Base-by-base conservation (phyloP, 2,888 invertebrate species). In the Pogonocherus hispidulus region DNA sequence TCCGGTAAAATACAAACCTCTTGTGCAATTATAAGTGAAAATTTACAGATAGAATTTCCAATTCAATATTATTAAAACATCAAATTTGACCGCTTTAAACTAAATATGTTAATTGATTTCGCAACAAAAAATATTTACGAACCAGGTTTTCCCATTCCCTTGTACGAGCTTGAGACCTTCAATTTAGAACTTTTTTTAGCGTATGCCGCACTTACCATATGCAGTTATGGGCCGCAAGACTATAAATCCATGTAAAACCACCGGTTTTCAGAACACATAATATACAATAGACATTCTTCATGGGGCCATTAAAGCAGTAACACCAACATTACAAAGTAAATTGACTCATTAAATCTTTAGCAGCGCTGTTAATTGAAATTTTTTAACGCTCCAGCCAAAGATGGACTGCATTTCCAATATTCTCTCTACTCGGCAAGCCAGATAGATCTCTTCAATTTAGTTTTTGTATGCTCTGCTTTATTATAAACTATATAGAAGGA, bases 311-410 rank as follows among this genome's bases (percentile, higher is more conserved):
- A 60, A 62, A 62, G 62, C 66, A 55, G 55, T 55, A 47, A 37
- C 66, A 62, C 55, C 55, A 62, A 47, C 66, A 62, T 56, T 62
- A 55, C 55, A 44, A 47, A 22, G 44, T 37, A 23, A 67, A 69
- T 65, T 60, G 65, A 69, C 47, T 69, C 62, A 65, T 65, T 69
- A 65, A 69, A 69, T 69, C 69, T 60, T 51, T 62, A 51, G 51
- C 69, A 47, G 52, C 60, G 41, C 62, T 51, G 49, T 65, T 65
- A 65, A 69, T 65, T 65, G 62, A 22, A 51, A 56, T 67, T 69
- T 69, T 64, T 59, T 35, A 23, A 18, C 55, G 23, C 11, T 11
- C 37, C 20, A 6, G 16, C 55, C 55, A 55, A 55, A 55, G 22
- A 37, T 9, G 55, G 55, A 37, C n/a, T 3, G 37, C 16, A 14